Evolutionary conservation across 2,113 vertebrate species (phyloP).

Genomic region (Strix uralensis): DNA sequence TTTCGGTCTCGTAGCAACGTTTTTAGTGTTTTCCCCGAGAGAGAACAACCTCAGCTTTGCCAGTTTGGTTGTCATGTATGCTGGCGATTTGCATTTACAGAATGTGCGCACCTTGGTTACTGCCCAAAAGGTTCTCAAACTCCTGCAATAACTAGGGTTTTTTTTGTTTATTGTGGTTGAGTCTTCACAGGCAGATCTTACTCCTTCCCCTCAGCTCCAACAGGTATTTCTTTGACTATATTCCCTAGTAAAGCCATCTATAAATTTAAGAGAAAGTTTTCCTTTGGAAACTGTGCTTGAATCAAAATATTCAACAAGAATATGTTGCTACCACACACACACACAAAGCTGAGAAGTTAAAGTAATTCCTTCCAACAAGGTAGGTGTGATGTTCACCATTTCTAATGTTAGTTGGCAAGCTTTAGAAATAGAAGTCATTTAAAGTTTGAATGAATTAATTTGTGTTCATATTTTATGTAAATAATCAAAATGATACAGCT

Average conservation of each 20-base stretch:
- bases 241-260: not conserved
- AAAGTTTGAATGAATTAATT: not conserved
- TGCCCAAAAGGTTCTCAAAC: not conserved
- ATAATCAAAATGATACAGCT: not conserved
- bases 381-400: not conserved
- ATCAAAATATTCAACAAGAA: not conserved
- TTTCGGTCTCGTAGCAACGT: not conserved
- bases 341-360: not conserved
- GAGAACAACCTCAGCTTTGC: not conserved
- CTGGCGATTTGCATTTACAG: not conserved
- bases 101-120: not conserved
- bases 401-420: not conserved
- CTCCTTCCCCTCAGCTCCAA: not conserved
- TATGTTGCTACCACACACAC: not conserved
- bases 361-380: not conserved
- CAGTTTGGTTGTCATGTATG: accelerated
- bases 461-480: not conserved
- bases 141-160: not conserved
- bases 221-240: not conserved
- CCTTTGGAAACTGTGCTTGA: not conserved
- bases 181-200: not conserved
- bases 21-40: not conserved
- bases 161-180: not conserved
- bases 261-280: not conserved
- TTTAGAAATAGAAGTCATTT: not conserved